These are phyloP conservation scores for Baccha elongata DNA, from an alignment of 2,888 invertebrate genomes.

Conservation along the genomic window DNA sequence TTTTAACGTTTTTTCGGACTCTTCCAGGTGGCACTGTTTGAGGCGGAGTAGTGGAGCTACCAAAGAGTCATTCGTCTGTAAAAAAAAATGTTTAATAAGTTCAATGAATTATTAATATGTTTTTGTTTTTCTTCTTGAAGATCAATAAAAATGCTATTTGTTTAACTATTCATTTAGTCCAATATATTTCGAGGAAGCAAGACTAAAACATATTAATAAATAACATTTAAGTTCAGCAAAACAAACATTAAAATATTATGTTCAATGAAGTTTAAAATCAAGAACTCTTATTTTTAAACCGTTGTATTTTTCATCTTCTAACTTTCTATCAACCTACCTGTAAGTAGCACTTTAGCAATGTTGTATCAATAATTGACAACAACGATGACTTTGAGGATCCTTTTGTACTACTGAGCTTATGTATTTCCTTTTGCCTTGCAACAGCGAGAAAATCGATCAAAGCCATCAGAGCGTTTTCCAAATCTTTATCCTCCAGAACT, in stretches of 20 bases:
- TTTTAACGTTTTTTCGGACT: constrained; percentile 94
- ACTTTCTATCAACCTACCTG: constrained; percentile 84
- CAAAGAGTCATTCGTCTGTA: constrained; percentile 95
- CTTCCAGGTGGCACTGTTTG: constrained; percentile 96
- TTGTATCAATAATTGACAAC: constrained; percentile 97
- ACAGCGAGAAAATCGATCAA: constrained; percentile 95
- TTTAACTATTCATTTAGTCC: too few species aligned
- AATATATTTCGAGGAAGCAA: too few species aligned
- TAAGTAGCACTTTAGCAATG: constrained; percentile 97
- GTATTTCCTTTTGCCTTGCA: constrained; percentile 84
- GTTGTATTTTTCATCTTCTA: too few species aligned
- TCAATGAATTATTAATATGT: not conserved
- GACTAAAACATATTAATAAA: too few species aligned
- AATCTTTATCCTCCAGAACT: constrained; percentile 89
- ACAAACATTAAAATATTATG: too few species aligned
- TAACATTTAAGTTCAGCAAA: too few species aligned
- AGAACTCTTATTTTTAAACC: too few species aligned
- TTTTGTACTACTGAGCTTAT: constrained; percentile 80
- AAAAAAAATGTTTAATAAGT: not conserved
- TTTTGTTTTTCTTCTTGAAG: not conserved
- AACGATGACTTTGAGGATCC: constrained; percentile 81
- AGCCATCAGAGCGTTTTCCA: constrained; percentile 93
- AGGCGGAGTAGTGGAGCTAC: constrained; percentile 95
- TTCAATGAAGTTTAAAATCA: too few species aligned
- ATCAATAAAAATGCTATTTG: too few species aligned